phyloP scores from a whole-genome alignment of 1,140 invertebrate species.

The Drosophila carrolli region DNA sequence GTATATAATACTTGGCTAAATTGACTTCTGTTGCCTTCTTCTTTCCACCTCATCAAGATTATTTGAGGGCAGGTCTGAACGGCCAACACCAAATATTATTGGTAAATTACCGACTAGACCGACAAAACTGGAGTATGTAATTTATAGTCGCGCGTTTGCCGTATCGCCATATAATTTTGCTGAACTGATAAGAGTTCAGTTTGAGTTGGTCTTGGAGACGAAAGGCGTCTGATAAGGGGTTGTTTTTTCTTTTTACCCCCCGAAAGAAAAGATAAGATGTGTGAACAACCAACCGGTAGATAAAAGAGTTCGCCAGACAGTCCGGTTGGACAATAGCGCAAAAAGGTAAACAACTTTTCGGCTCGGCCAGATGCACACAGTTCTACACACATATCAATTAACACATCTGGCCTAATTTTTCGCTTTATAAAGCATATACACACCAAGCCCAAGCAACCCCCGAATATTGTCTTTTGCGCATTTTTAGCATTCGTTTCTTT shows the following conservation, averaged over 20 bases:
- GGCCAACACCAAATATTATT: conserved; percentile 10
- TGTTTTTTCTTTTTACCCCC: conserved; percentile 14
- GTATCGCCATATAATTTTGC: conserved; percentile 16
- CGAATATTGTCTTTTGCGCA: conserved; percentile 29
- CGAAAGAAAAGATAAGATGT: conserved; percentile 29
- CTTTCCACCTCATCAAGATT: conserved; percentile 13
- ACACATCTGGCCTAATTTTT: conserved; percentile 56
- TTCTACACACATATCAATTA: conserved; percentile 33
- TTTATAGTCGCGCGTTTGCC: conserved; percentile 18
- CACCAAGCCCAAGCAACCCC: conserved; percentile 14
- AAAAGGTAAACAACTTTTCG: conserved; percentile 56
- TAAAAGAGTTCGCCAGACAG: conserved; percentile 33
- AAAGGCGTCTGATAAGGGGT: conserved; percentile 20
- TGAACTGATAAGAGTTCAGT: conserved; percentile 21
- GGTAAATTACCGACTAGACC: conserved; percentile 5
- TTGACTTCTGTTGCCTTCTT: conserved; percentile 2
- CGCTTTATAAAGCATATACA: conserved; percentile 7
- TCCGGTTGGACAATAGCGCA: conserved; percentile 4
- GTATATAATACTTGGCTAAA: conserved; percentile 5
- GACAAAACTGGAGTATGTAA: conserved; percentile 24
- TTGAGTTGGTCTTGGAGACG: conserved; percentile 13
- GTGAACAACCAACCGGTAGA: conserved; percentile 20
- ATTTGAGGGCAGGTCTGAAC: background rate
- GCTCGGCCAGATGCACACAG: background rate
- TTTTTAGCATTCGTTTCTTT: conserved; percentile 15